Conservation (phyloP, 2,113 vertebrate genomes). For the Eurypyga helias region DNA sequence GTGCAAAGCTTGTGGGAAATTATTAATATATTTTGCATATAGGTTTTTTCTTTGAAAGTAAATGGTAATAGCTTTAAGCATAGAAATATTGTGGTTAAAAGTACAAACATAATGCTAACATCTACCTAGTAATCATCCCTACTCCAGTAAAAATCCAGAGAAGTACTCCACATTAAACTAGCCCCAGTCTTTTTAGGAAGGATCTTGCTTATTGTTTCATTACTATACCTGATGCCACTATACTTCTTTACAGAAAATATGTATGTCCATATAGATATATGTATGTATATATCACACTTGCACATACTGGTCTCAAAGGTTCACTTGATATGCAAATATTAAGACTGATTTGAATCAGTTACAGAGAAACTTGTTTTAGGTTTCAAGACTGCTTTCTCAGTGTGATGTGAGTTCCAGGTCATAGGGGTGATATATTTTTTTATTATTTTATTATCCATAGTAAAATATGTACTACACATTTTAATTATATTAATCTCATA, state of each 20-base stretch:
- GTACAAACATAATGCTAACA: not conserved
- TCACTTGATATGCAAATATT: not conserved
- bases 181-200: not conserved
- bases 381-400: not conserved
- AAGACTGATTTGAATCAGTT: not conserved
- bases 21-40: not conserved
- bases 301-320: not conserved
- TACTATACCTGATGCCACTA: not conserved
- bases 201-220: not conserved
- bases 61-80: not conserved
- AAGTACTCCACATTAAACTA: not conserved
- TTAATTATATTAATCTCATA: not conserved
- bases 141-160: not conserved
- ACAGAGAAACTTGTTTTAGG: not conserved
- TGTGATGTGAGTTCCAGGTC: not conserved
- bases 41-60: not conserved
- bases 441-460: not conserved
- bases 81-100: not conserved
- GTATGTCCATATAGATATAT: too few species aligned
- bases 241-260: not conserved
- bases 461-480: not conserved
- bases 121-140: not conserved
- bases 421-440: not conserved
- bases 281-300: not conserved
- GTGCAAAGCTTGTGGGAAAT: not conserved